Evolutionary conservation across 2,888 invertebrate species (phyloP).

Genomic region (Lithosia quadra): DNA sequence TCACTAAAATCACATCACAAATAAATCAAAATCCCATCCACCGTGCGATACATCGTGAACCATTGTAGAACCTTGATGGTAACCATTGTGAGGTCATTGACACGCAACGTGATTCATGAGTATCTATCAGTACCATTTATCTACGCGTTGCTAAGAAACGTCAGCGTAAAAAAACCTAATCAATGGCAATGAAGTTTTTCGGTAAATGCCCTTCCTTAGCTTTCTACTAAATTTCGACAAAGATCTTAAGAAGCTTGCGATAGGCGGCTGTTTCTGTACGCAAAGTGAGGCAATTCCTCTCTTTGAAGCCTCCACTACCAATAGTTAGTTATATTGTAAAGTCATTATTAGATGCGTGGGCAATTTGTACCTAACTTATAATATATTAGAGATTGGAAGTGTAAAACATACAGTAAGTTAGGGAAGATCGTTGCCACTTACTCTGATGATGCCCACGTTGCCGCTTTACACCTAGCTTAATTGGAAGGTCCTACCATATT

Average conservation of each 20-base stretch:
- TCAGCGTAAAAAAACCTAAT: conserved; percentile 67
- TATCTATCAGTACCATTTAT: conserved; percentile 62
- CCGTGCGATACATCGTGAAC: conserved; percentile 29
- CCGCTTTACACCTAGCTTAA: too few species aligned
- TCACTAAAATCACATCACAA: conserved; percentile 20
- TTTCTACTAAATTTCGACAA: conserved; percentile 67
- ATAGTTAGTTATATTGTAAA: background rate
- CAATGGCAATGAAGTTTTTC: conserved; percentile 71
- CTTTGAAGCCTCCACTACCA: too few species aligned
- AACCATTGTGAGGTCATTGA: conserved; percentile 42
- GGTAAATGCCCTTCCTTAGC: conserved; percentile 62
- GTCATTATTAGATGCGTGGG: background rate
- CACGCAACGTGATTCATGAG: conserved; percentile 64
- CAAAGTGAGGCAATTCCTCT: too few species aligned
- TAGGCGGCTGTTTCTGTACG: background rate
- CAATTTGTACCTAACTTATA: too few species aligned
- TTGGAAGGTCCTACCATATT: too few species aligned
- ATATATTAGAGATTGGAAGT: too few species aligned
- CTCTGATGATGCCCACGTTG: too few species aligned
- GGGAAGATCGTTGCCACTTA: too few species aligned
- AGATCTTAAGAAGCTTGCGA: conserved; percentile 14
- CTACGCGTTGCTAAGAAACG: conserved; percentile 45
- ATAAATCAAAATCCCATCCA: conserved; percentile 37
- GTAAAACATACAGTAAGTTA: too few species aligned
- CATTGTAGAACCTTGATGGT: conserved; percentile 32